Percentiles rank a stretch among this genome's conserved stretches.
Evolutionary conservation across 92 coral and sea anemone species (phyloP).

Genomic region (Umimayanthus chanpuru): DNA sequence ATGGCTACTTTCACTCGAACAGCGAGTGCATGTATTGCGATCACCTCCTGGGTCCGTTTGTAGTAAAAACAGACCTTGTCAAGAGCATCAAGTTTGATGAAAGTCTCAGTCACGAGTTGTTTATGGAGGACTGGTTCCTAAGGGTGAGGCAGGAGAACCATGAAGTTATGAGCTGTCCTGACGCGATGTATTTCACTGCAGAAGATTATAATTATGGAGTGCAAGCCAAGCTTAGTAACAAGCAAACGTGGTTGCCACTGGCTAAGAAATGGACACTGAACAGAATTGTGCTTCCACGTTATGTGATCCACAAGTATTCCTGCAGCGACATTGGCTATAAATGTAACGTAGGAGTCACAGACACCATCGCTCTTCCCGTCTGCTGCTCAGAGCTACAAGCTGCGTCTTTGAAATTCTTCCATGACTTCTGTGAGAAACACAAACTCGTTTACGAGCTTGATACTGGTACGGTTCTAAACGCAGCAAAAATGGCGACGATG

Average conservation of each 20-base stretch:
- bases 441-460: conserved; percentile 32
- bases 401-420: background rate
- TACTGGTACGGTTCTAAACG: conserved; percentile 27
- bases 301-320: conserved; percentile 22
- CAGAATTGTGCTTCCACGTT: conserved; percentile 26
- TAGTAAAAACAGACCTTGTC: conserved; percentile 1
- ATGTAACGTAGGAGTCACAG: conserved; percentile 4
- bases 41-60: conserved; percentile 27
- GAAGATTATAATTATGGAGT: conserved; percentile 32
- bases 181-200: conserved; percentile 35
- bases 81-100: conserved; percentile 38
- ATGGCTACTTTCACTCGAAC: conserved; percentile 37
- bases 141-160: conserved; percentile 14
- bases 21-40: conserved; percentile 38
- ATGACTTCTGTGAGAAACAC: conserved; percentile 32
- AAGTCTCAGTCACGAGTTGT: background rate
- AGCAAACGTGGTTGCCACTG: conserved; percentile 20
- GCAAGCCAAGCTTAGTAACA: conserved; percentile 15
- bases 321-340: conserved; percentile 25
- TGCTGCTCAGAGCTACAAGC: conserved; percentile 40
- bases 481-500: conserved; percentile 14
- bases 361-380: conserved; percentile 30
- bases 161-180: conserved; percentile 38
- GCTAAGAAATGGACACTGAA: conserved; percentile 37
- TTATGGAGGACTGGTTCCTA: conserved; percentile 43